Percentiles rank a stretch among this genome's conserved stretches.
These are phyloP conservation scores for Noctua comes DNA, from an alignment of 2,888 invertebrate species.

Conservation along the genomic window DNA sequence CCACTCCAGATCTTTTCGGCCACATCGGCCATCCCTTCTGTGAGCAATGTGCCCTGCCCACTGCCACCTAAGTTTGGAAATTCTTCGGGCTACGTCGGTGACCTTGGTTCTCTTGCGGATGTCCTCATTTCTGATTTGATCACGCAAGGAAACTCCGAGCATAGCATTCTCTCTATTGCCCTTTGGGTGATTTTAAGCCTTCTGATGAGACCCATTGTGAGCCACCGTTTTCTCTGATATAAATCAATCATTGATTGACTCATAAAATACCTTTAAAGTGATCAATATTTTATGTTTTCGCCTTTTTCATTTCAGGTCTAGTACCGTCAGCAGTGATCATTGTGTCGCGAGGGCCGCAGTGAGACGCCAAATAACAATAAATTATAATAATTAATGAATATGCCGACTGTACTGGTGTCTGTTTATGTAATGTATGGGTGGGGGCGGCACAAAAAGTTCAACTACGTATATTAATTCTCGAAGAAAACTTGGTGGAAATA, in stretches of 20 bases:
- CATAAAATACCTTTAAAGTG: neutral
- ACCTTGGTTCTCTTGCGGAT: too few species aligned
- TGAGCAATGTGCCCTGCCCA: too few species aligned
- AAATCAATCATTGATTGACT: neutral
- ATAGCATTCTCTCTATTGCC: too few species aligned
- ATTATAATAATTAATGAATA: conserved; percentile 19
- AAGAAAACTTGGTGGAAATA: conserved; percentile 58
- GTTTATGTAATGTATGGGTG: conserved; percentile 56
- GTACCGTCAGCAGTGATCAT: conserved; percentile 96
- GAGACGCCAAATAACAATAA: conserved; percentile 39
- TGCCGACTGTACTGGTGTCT: conserved; percentile 40
- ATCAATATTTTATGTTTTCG: neutral
- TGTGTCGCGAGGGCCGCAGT: conserved; percentile 91
- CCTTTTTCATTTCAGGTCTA: conserved; percentile 90
- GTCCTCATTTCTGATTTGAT: too few species aligned
- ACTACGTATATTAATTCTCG: conserved; percentile 56
- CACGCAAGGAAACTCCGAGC: too few species aligned
- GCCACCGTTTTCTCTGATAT: neutral
- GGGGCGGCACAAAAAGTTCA: conserved; percentile 60
- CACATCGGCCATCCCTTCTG: too few species aligned
- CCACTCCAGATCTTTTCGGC: too few species aligned
- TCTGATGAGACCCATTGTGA: too few species aligned
- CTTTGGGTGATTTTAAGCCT: too few species aligned
- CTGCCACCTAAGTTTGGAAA: too few species aligned
- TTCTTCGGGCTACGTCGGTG: too few species aligned